Conservation (phyloP, 1,140 invertebrate genomes). For the Xylocopa sonorina region DNA sequence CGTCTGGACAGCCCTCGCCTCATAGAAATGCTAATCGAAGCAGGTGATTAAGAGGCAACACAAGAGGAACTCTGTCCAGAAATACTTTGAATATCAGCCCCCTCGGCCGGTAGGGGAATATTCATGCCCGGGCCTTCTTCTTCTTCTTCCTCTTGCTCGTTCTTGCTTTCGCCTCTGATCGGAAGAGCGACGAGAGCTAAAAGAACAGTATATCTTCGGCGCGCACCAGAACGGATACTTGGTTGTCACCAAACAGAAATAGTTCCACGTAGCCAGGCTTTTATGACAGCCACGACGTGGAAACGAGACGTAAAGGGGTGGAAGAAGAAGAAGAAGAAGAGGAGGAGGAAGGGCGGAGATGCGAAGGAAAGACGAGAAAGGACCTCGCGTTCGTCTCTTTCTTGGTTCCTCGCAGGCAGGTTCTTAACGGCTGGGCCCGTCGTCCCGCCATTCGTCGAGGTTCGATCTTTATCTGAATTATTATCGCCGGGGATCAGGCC, state of each 20-base stretch:
- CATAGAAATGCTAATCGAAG: constrained; percentile 41
- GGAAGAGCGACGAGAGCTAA: constrained; percentile 41
- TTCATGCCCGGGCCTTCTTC: neutral
- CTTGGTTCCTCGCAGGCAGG: neutral
- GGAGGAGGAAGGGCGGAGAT: neutral
- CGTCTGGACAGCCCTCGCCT: neutral
- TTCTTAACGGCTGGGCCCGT: constrained; percentile 1
- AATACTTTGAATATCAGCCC: constrained; percentile 29
- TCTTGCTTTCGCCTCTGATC: neutral
- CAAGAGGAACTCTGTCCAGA: neutral
- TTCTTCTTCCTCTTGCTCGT: constrained; percentile 1
- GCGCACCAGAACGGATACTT: constrained; percentile 55
- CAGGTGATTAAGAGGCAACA: constrained; percentile 5
- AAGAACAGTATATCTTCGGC: constrained; percentile 54
- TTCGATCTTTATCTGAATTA: constrained; percentile 61
- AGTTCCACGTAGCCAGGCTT: constrained; percentile 65
- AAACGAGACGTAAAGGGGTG: neutral
- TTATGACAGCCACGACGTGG: constrained; percentile 53
- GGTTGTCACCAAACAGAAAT: constrained; percentile 63
- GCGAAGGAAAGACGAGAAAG: neutral
- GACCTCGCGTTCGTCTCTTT: constrained; percentile 9
- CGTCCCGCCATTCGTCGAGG: constrained; percentile 46
- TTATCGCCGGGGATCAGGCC: constrained; percentile 53
- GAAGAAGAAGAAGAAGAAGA: neutral
- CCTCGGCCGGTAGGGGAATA: constrained; percentile 23